phyloP scores from a whole-genome alignment of 2,888 invertebrate species.

The Synanthedon myopaeformis region DNA sequence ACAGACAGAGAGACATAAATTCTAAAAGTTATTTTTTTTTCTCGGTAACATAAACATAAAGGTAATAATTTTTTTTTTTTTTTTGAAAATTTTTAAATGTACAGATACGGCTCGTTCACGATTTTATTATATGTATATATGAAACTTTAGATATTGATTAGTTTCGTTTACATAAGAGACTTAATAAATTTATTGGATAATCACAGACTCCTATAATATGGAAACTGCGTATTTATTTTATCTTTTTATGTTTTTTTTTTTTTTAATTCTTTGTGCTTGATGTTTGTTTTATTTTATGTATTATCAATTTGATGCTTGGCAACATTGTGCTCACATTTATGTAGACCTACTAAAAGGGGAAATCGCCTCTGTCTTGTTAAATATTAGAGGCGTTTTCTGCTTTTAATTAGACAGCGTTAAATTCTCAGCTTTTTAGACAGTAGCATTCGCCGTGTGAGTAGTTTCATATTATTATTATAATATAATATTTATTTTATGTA shows the following conservation, averaged over 20 bases:
- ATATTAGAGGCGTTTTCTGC: constrained; percentile 41
- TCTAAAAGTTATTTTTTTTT: too few relatives aligned
- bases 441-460: constrained; percentile 41
- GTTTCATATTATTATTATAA: constrained; percentile 26
- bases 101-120: too few relatives aligned
- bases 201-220: constrained; percentile 3
- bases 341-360: constrained; percentile 44
- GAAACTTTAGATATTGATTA: too few relatives aligned
- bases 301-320: constrained; percentile 71
- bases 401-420: constrained; percentile 52
- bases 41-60: too few relatives aligned
- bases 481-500: constrained; percentile 25
- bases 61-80: too few relatives aligned
- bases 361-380: constrained; percentile 29
- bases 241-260: constrained; percentile 26
- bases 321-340: constrained; percentile 66
- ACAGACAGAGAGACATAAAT: too few relatives aligned
- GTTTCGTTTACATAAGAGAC: too few relatives aligned
- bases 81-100: too few relatives aligned
- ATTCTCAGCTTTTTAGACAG: constrained; percentile 49
- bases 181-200: too few relatives aligned
- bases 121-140: too few relatives aligned
- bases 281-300: constrained; percentile 57
- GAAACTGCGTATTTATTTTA: constrained; percentile 8
- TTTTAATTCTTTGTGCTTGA: constrained; percentile 48